These are phyloP conservation scores for Grapholita molesta DNA, from an alignment of 1,140 invertebrate species.

Conservation along the genomic window DNA sequence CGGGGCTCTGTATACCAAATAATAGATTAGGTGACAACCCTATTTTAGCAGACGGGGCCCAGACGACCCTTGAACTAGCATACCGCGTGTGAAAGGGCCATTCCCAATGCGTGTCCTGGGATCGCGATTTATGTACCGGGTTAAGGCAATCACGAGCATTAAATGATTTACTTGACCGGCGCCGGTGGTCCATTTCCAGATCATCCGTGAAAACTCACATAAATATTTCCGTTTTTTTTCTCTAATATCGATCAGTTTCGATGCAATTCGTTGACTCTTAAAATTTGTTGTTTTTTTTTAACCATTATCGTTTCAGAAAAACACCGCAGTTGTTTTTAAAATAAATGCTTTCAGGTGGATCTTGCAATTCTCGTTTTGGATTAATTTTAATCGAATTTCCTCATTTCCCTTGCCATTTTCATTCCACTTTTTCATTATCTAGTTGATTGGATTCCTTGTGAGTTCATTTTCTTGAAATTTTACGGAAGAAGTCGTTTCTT, in stretches of 20 bases:
- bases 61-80: slow-evolving; percentile 1
- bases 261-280: no score
- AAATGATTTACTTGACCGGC: background rate
- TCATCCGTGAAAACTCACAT: no score
- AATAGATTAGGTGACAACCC: background rate
- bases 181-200: no score
- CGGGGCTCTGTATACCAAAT: background rate
- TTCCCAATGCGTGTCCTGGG: background rate
- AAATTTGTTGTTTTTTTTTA: no score
- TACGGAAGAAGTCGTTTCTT: background rate
- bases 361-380: background rate
- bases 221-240: no score
- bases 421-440: background rate
- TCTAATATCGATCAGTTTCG: no score
- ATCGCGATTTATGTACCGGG: background rate
- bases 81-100: background rate
- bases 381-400: background rate
- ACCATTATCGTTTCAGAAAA: no score
- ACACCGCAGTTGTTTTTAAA: no score
- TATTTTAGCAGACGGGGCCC: background rate
- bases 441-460: background rate
- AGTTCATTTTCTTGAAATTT: background rate
- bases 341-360: no score
- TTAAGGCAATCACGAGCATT: background rate
- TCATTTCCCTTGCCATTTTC: background rate